A percentile compares a stretch with the other conserved stretches of the same genome.
Conservation (phyloP, 2,888 invertebrate genomes). For the Chironomus riparius region DNA sequence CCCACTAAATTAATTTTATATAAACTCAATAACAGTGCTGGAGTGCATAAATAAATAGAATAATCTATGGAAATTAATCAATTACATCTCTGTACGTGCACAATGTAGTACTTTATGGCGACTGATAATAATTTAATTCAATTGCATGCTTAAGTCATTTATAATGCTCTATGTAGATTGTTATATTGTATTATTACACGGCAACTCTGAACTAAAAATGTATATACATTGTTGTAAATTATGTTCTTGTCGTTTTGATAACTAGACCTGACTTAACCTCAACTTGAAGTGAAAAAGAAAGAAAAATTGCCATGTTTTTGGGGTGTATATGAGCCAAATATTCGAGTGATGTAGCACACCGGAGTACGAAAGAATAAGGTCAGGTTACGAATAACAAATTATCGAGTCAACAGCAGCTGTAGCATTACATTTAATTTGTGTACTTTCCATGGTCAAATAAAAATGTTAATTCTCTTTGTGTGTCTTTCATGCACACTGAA, state of each 20-base stretch:
- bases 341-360: not conserved
- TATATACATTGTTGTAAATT: not conserved
- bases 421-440: conserved; percentile 13
- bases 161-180: not conserved
- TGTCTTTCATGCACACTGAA: not conserved
- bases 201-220: not conserved
- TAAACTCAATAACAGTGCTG: no score
- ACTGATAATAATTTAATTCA: conserved; percentile 22
- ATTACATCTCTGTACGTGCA: not conserved
- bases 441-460: conserved; percentile 15
- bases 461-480: not conserved
- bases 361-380: conserved; percentile 8
- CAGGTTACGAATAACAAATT: conserved; percentile 15
- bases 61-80: conserved; percentile 5
- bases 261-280: not conserved
- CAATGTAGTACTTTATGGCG: not conserved
- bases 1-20: conserved; percentile 6
- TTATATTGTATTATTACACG: not conserved
- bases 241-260: not conserved
- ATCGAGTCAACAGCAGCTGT: not conserved
- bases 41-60: not conserved
- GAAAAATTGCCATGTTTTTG: no score
- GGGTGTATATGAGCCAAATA: no score
- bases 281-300: not conserved
- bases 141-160: conserved; percentile 11